Base-by-base conservation (phyloP, 2,113 vertebrate species). In the Marcusenius ussheri region DNA sequence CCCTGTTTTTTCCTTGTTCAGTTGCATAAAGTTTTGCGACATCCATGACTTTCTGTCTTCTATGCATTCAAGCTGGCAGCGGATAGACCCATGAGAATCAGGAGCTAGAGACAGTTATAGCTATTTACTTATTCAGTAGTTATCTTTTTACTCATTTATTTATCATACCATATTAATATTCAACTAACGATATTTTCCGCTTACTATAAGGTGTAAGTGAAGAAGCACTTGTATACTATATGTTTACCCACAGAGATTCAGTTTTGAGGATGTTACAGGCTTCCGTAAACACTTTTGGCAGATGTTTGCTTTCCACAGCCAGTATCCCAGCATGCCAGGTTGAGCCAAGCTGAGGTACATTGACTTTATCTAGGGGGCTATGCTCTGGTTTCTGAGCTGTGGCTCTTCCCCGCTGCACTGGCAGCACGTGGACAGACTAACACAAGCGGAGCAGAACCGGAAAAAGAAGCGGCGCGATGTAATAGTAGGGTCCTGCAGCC, bases 301-400 rank as follows among this genome's bases (percentile, higher is more conserved):
- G 92, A 92, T 89, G 92, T 70, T 58, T 84, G 84, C 46, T 91
- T 92, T 92, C 86, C 91, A 58, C 15, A 89, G 88, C 85, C 88
- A 50, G 84, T 49, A 92, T 90, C 91, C 89, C 90, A 86, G 88
- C 89, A 92, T 90, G 87, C 88, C 45, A 86, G 5, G 3, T 10
- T 27, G 24, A 86, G 24, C 47, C 17, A 50, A 27, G 7, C 45
- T 85, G n/a, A 49, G 83, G 46, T 50, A 50, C 45, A 50, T 27
- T 47, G 47, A 49, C 24, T 85, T 50, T 49, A 27, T 47, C 83
- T 86, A 10, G 10, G n/a, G 21, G 46, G 45, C n/a, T 49, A 31
- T 49, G 83, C 24, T 86, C 4, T 10, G 21, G 24, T 45, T 49
- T n/a, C 45, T 49, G 83, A 86, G 46, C 9, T 50, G 45, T 46